phyloP scores from a whole-genome alignment of 2,888 invertebrate species.

The Athalia rosae region DNA sequence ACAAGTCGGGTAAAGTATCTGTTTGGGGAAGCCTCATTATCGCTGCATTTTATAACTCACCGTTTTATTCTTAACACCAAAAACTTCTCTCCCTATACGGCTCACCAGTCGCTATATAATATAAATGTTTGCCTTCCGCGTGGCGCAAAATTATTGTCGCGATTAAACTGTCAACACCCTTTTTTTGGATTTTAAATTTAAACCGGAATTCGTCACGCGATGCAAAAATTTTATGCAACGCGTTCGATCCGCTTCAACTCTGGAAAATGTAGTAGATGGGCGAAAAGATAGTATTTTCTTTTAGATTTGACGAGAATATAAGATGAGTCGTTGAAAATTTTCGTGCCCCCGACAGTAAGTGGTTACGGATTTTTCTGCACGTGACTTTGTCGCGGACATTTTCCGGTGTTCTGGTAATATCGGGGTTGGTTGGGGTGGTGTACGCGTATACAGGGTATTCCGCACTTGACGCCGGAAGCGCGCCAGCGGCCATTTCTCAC shows the following conservation, averaged over 20 bases:
- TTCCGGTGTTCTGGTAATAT: conserved; percentile 10
- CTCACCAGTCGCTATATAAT: no score
- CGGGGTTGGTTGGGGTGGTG: background rate
- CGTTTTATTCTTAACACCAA: conserved; percentile 44
- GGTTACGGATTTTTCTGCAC: background rate
- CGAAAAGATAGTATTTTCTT: background rate
- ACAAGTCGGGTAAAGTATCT: conserved; percentile 45
- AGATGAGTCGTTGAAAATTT: conserved; percentile 10
- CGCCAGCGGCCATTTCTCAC: conserved; percentile 70
- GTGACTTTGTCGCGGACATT: conserved; percentile 15
- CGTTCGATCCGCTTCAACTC: no score
- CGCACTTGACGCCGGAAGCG: conserved; percentile 61
- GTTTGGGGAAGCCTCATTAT: conserved; percentile 67
- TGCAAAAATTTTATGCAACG: no score
- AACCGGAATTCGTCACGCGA: no score
- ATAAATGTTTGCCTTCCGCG: no score
- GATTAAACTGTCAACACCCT: background rate
- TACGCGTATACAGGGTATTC: conserved; percentile 17
- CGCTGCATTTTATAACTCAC: conserved; percentile 65
- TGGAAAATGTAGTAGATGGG: no score
- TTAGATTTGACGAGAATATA: no score
- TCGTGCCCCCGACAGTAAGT: background rate
- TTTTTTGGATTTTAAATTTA: background rate
- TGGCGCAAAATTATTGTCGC: background rate
- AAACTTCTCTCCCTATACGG: background rate